These are phyloP conservation scores for Chrysodeixis includens DNA, from an alignment of 2,888 invertebrate genomes.

Conservation along the genomic window DNA sequence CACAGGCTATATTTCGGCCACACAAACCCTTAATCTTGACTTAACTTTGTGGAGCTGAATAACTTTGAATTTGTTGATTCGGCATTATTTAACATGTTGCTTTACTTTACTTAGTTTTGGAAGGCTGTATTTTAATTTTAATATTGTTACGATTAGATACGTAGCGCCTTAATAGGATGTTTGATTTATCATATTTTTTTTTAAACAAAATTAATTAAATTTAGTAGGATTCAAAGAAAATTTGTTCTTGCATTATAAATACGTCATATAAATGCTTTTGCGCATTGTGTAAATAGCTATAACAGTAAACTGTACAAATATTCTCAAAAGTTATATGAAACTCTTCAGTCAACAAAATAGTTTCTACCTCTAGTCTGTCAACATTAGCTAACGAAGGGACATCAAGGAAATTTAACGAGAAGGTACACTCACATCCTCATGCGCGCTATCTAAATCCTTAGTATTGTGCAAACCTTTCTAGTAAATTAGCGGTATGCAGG, in stretches of 20 bases:
- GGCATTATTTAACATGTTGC: slow-evolving; percentile 13
- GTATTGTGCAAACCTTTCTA: slow-evolving; percentile 33
- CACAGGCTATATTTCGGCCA: slow-evolving; percentile 47
- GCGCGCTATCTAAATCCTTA: neutral
- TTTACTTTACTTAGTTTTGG: neutral
- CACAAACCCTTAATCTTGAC: slow-evolving; percentile 62
- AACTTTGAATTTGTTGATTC: slow-evolving; percentile 26
- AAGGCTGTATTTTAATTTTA: neutral
- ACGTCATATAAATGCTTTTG: no score
- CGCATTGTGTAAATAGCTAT: no score
- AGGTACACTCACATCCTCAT: neutral
- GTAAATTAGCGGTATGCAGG: slow-evolving; percentile 22
- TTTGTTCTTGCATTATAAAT: no score
- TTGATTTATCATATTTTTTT: no score
- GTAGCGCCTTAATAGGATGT: no score
- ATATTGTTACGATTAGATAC: no score
- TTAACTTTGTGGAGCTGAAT: slow-evolving; percentile 50
- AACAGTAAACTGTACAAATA: no score
- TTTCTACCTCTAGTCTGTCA: neutral
- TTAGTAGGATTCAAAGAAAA: no score
- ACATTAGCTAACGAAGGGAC: neutral
- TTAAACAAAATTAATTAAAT: no score
- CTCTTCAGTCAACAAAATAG: no score
- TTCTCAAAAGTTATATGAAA: no score
- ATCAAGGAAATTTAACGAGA: slow-evolving; percentile 14